phyloP scores from a whole-genome alignment of 2,113 vertebrate species.

The Ovis aries region ARS-UI_Ramb_v3.0 NC_056062.1:16268501-16269000 shows the following conservation, averaged over 20 bases:
- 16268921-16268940: not conserved
- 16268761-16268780: not conserved
- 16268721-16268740: not conserved
- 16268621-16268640: not conserved
- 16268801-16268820: not conserved
- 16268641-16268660: not conserved
- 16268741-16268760: not conserved
- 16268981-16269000: not conserved
- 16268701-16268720: not conserved
- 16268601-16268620: not conserved
- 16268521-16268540: not conserved
- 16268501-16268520: not conserved
- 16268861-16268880: not conserved
- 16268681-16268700: not conserved
- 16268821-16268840: not conserved
- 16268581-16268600: not conserved
- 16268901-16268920: not conserved
- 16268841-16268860: accelerated
- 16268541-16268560: not conserved
- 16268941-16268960: not conserved
- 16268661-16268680: not conserved
- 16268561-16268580: not conserved
- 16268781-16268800: not conserved
- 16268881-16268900: not conserved
- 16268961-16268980: not conserved